Percentiles rank a stretch among this genome's conserved stretches.
Evolutionary conservation across 2,797 vertebrate genomes (phyloP).

Genomic region (Acanthurus tractus): DNA sequence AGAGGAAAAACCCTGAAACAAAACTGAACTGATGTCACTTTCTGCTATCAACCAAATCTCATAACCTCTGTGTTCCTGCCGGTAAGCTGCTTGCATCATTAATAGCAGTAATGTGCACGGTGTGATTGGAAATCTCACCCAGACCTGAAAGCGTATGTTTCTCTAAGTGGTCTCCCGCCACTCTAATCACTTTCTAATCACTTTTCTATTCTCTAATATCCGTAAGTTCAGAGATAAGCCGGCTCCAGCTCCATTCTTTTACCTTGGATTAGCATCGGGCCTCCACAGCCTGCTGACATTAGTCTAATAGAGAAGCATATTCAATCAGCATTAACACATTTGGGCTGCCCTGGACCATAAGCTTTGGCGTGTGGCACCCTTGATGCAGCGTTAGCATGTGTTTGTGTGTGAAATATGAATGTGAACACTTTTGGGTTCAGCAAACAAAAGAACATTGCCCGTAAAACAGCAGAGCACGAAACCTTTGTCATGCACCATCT

Average conservation of each 20-base stretch:
- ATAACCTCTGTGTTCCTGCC: slow-evolving; percentile 31
- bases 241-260: slow-evolving; percentile 60
- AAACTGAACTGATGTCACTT: slow-evolving; percentile 2
- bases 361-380: slow-evolving; percentile 47
- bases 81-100: slow-evolving; percentile 66
- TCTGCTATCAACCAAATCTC: slow-evolving; percentile 46
- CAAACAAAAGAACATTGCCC: not conserved
- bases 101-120: slow-evolving; percentile 60
- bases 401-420: slow-evolving; percentile 7
- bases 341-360: slow-evolving; percentile 54
- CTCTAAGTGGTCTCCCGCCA: slow-evolving; percentile 70
- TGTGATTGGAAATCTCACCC: slow-evolving; percentile 65
- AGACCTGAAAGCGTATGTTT: slow-evolving; percentile 77
- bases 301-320: slow-evolving; percentile 75
- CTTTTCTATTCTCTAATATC: slow-evolving; percentile 76
- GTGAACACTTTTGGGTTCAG: not conserved
- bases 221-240: slow-evolving; percentile 67
- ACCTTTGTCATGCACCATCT: not conserved
- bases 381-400: not conserved
- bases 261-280: slow-evolving; percentile 69
- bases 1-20: not conserved
- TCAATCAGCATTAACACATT: slow-evolving; percentile 78
- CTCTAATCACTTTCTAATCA: slow-evolving; percentile 82
- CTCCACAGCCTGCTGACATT: slow-evolving; percentile 66
- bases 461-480: not conserved